Conservation (phyloP, 2,797 vertebrate species). For the Lacerta bilineata region DNA sequence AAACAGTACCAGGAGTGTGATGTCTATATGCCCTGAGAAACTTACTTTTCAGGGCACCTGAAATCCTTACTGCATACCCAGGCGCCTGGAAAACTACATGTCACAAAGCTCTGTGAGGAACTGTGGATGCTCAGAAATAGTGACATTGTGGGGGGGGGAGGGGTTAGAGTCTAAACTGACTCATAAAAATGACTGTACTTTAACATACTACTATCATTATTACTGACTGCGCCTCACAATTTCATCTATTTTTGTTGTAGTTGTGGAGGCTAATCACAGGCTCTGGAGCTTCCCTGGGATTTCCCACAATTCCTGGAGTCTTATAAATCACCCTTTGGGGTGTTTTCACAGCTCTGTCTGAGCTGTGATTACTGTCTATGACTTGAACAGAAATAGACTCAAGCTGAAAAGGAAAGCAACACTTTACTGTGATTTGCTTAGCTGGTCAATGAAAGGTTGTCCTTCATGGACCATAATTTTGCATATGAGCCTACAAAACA, state of each 20-base stretch:
- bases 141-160: background rate
- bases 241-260: constrained; percentile 12
- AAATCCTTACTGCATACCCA: background rate
- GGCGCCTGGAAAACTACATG: background rate
- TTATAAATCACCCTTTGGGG: constrained; percentile 16
- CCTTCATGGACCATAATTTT: background rate
- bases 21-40: background rate
- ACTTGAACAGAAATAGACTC: background rate
- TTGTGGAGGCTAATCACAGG: background rate
- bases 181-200: background rate
- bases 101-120: background rate
- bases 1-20: too few relatives aligned
- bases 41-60: background rate
- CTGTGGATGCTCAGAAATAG: background rate
- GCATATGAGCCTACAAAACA: background rate
- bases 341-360: constrained; percentile 5
- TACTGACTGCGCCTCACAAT: constrained; percentile 1
- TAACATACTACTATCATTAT: background rate
- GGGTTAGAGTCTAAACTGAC: background rate
- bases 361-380: constrained; percentile 22
- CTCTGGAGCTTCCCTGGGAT: background rate
- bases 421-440: background rate
- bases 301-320: background rate
- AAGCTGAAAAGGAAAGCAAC: background rate
- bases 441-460: background rate